Evolutionary conservation across 2,113 vertebrate species (phyloP).

Genomic region (Lipophrys pholis): DNA sequence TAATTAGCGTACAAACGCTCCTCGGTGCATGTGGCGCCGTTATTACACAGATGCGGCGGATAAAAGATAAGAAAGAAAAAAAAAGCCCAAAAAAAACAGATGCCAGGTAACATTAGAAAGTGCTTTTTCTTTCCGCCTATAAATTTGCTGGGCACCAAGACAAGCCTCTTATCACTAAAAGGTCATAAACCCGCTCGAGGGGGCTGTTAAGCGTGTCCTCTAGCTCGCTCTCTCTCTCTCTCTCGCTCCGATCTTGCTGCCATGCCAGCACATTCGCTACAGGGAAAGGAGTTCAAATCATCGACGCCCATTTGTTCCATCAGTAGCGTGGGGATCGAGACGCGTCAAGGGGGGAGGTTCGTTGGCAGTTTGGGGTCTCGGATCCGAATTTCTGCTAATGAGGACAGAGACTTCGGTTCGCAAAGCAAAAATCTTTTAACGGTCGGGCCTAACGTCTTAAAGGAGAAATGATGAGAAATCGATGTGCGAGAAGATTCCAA

Average conservation of each 20-base stretch:
- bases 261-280: slow-evolving; percentile 52
- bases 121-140: slow-evolving; percentile 57
- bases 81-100: slow-evolving; percentile 41
- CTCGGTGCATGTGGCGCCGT: too few relatives aligned
- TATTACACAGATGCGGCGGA: too few relatives aligned
- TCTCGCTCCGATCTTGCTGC: slow-evolving; percentile 26
- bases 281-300: slow-evolving; percentile 40
- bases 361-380: neutral
- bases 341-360: neutral
- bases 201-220: slow-evolving; percentile 77
- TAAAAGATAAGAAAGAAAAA: too few relatives aligned
- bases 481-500: slow-evolving; percentile 52
- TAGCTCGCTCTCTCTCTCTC: slow-evolving; percentile 45
- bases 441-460: slow-evolving; percentile 7
- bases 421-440: slow-evolving; percentile 29
- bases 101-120: slow-evolving; percentile 67
- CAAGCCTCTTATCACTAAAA: slow-evolving; percentile 81
- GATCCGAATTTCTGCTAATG: slow-evolving; percentile 34
- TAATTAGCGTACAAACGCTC: slow-evolving; percentile 32
- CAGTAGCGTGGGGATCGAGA: slow-evolving; percentile 22
- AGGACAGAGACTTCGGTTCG: slow-evolving; percentile 31
- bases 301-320: slow-evolving; percentile 36
- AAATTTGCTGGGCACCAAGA: slow-evolving; percentile 74
- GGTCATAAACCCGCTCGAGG: slow-evolving; percentile 80
- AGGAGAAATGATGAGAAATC: slow-evolving; percentile 60